phyloP scores from a whole-genome alignment of 2,113 vertebrate genomes.

The Xerus inauris region DNA sequence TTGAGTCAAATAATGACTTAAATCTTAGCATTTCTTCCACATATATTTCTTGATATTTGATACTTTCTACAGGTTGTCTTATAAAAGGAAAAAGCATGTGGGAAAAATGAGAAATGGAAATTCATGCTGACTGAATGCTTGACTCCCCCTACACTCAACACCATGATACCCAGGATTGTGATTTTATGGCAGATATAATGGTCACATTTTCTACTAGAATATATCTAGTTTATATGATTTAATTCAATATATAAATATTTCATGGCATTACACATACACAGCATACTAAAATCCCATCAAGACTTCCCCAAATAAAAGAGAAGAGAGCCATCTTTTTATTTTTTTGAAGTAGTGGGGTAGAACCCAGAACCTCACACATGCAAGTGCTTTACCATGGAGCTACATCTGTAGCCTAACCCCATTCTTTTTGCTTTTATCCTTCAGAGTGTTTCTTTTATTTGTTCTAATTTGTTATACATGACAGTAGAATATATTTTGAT shows the following conservation, averaged over 20 bases:
- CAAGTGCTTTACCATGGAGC: too few species aligned
- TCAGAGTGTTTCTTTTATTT: too few species aligned
- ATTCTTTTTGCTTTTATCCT: too few species aligned
- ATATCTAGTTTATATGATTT: neutral
- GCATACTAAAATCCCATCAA: neutral
- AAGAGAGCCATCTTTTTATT: neutral
- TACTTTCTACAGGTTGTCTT: constrained; percentile 17
- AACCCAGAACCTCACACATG: too few species aligned
- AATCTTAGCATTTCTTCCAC: constrained; percentile 26
- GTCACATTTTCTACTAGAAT: constrained; percentile 39
- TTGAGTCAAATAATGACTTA: constrained; percentile 10
- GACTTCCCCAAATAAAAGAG: neutral
- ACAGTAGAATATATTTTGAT: too few species aligned
- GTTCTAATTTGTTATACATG: too few species aligned
- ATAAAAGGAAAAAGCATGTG: neutral
- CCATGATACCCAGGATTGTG: neutral
- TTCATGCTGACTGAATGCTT: neutral
- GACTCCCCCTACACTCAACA: neutral
- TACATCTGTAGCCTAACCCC: too few species aligned
- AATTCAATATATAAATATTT: constrained; percentile 32
- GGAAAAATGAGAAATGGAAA: constrained; percentile 53
- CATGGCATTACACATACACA: neutral
- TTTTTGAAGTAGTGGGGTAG: too few species aligned
- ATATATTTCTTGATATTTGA: constrained; percentile 55
- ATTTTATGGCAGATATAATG: constrained; percentile 1